Base-by-base conservation (phyloP, 2,888 invertebrate species). In the Lasioglossum leucozonium region DNA sequence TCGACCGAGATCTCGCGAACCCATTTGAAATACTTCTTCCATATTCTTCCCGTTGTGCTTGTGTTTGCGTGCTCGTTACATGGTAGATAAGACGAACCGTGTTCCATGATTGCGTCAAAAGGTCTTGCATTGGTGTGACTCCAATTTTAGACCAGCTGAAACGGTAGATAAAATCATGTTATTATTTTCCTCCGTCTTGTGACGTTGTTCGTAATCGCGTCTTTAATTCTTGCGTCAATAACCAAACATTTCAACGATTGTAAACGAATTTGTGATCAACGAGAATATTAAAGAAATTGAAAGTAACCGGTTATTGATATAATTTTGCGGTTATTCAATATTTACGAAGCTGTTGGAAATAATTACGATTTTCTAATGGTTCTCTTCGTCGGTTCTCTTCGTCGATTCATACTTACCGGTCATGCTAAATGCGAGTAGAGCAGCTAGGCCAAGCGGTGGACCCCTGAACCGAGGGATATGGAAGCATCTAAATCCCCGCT, bases 1-100 rank as follows among this genome's bases (percentile, higher is more conserved):
- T 99, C 98, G 37, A 98, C 98, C 0, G 98, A 97, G 78, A 98
- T 96, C 44, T 95, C 93, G 69, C 82, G 89, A n/a, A 93, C 65
- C 91, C 93, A 94, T 91, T 81, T 79, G 4, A 90, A 89, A 40
- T 89, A 91, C 85, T 91, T 93, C 30, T 79, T 77, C 42, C 72
- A 86, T 55, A 71, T 74, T 37, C 40, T 69, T 4, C 0, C 2
- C 13, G 6, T 22, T 0, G 44, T 13, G 0, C 18, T 22, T 0
- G 13, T 18, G 0, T 5, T 55, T 34, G 0, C 4, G 8, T 2
- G 13, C 16, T 13, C 5, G 5, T 30, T 62, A 18, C 16, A 67
- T 74, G 30, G 6, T 44, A 72, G 0, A 37, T 6, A 22, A 40
- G 18, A 5, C 13, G 42, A 55, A 67, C n/a, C 30, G 18, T 30